Conservation (phyloP, 2,797 vertebrate genomes). For the Rousettus madagascariensis region DNA sequence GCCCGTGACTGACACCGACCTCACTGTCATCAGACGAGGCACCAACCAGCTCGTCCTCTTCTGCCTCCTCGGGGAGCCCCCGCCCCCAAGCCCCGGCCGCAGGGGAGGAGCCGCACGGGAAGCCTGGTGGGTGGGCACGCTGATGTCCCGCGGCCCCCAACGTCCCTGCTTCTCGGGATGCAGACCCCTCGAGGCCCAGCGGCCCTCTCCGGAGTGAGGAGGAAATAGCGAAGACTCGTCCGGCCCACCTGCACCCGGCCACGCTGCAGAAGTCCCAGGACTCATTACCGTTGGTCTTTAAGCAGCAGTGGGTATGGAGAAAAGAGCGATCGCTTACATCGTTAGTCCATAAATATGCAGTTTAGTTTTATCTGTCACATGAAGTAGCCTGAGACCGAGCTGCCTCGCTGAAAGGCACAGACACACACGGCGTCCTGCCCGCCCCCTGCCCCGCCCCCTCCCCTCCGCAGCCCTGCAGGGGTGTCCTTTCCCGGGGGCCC, state of each 20-base stretch:
- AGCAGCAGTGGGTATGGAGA: slow-evolving; percentile 57
- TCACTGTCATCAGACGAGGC: too few species aligned
- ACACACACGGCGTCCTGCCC: not conserved
- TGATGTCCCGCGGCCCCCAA: too few species aligned
- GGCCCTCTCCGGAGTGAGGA: too few species aligned
- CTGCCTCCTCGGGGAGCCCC: too few species aligned
- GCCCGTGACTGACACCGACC: too few species aligned
- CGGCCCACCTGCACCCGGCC: not conserved
- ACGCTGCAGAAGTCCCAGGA: slow-evolving; percentile 11
- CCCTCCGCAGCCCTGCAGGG: not conserved
- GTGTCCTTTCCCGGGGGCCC: not conserved
- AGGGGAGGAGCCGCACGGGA: not conserved
- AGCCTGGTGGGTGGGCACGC: not conserved
- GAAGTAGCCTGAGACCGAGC: slow-evolving; percentile 69
- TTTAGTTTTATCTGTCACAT: slow-evolving; percentile 73
- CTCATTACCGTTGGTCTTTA: slow-evolving; percentile 73
- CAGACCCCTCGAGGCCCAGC: too few species aligned
- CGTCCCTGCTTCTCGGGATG: too few species aligned
- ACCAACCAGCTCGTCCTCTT: not conserved
- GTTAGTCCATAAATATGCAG: slow-evolving; percentile 75
- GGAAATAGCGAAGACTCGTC: too few species aligned
- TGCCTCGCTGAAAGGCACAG: slow-evolving; percentile 66
- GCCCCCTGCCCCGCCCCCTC: too few species aligned
- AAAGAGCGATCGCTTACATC: slow-evolving; percentile 70
- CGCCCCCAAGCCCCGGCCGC: too few species aligned